Conservation (phyloP, 2,113 vertebrate species). For the Neolamprologus brichardi region DNA sequence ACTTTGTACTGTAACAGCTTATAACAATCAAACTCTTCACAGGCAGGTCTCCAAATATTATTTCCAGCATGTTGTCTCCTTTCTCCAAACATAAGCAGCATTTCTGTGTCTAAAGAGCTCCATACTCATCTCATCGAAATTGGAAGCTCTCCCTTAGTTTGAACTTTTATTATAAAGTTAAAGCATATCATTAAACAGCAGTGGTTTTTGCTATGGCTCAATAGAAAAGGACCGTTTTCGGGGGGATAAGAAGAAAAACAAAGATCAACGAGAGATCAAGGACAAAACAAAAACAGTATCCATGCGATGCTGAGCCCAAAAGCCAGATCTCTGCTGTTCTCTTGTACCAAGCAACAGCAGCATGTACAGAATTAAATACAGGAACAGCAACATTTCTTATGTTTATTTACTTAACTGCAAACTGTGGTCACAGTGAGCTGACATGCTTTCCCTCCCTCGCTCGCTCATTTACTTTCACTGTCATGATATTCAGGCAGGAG, state of each 20-base stretch:
- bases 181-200: not conserved
- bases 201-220: not conserved
- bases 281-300: not conserved
- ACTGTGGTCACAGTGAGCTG: not conserved
- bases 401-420: not conserved
- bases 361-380: not conserved
- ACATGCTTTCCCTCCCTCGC: not conserved
- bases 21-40: not conserved
- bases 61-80: not conserved
- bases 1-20: not conserved
- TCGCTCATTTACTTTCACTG: not conserved
- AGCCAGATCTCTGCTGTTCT: not conserved
- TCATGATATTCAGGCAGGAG: not conserved
- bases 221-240: fast-evolving
- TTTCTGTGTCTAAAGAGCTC: not conserved
- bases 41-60: not conserved
- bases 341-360: not conserved
- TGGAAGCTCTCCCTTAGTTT: not conserved
- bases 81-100: not conserved
- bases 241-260: not conserved
- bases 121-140: fast-evolving
- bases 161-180: not conserved
- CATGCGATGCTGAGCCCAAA: fast-evolving
- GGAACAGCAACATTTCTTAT: not conserved
- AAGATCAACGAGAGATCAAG: not conserved